Conservation (phyloP, 2,888 invertebrate genomes). For the Platynereis dumerilii region DNA sequence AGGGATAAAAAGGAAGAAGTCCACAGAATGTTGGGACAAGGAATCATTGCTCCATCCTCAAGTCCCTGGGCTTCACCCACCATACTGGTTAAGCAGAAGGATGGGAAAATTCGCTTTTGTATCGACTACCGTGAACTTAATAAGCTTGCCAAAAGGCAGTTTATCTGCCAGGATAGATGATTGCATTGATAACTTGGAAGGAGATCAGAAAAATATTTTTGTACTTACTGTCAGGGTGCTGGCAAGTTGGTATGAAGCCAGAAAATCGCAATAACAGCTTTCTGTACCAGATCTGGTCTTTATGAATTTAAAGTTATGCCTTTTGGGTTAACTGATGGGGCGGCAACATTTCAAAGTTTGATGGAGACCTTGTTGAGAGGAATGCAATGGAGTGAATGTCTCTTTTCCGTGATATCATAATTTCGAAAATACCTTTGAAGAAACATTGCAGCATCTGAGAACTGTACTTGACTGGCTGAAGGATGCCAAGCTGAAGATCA, state of each 20-base stretch:
- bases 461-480: constrained; percentile 17
- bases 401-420: constrained; percentile 1
- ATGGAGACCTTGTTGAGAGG: not conserved
- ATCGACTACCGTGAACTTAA: constrained; percentile 20
- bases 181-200: not conserved
- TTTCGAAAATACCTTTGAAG: not conserved
- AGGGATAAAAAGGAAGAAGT: not conserved
- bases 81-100: constrained; percentile 15
- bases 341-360: not conserved
- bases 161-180: constrained; percentile 10
- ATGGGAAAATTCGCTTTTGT: constrained; percentile 19
- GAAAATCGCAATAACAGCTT: not conserved
- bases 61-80: too few relatives aligned
- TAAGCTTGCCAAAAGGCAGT: not conserved
- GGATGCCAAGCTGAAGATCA: constrained; percentile 28
- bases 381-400: not conserved
- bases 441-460: constrained; percentile 4
- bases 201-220: not conserved
- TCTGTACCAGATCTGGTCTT: not conserved
- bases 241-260: too few relatives aligned
- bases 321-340: not conserved
- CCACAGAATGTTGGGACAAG: too few relatives aligned
- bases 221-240: constrained; percentile 4
- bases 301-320: not conserved
- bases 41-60: too few relatives aligned